Base-by-base conservation (phyloP, 2,888 invertebrate genomes). In the Aphidius colemani region DNA sequence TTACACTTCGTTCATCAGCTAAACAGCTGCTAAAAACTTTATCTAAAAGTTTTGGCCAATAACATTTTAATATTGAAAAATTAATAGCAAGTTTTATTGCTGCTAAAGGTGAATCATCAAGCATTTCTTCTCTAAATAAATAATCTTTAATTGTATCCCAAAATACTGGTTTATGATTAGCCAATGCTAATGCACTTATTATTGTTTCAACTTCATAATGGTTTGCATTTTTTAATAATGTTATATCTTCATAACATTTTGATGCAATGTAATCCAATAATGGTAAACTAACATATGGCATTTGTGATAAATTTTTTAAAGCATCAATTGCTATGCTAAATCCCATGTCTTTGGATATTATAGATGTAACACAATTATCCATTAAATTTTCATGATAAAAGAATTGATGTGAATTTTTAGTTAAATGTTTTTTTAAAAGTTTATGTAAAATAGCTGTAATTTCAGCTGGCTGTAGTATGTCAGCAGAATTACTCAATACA, bases 361-460 rank as follows among this genome's bases (percentile, higher is more conserved):
- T 59, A 8, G 40, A 43, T 18, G 66, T 63, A 1, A 85, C 86
- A 49, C 86, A 83, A 1, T 84, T 83, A 71, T 90, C 87, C 72
- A 88, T 80, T 69, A 89, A 83, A 60, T 84, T 84, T 71, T 88
- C 88, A 69, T 89, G 85, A 71, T 89, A 90, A 75, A 86, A 89
- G 75, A 85, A 85, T 6, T 82, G 75, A 61, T 84, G 81, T 6
- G 49, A 57, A 7, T 59, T 45, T 46, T 48, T 8, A 53, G 8
- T 40, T 6, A 18, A 57, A 6, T 41, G 2, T 58, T 50, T 58
- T 7, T 49, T 39, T 13, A 8, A 1, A 4, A 55, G 7, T 55
- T 55, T 43, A 11, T n/a, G 7, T 2, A 44, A 7, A 11, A 55
- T 43, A 13, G 11, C 8, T 13, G 13, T 13, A 44, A 13, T 55